phyloP scores from a whole-genome alignment of 2,888 invertebrate genomes.

The Cephus nigrinus region DNA sequence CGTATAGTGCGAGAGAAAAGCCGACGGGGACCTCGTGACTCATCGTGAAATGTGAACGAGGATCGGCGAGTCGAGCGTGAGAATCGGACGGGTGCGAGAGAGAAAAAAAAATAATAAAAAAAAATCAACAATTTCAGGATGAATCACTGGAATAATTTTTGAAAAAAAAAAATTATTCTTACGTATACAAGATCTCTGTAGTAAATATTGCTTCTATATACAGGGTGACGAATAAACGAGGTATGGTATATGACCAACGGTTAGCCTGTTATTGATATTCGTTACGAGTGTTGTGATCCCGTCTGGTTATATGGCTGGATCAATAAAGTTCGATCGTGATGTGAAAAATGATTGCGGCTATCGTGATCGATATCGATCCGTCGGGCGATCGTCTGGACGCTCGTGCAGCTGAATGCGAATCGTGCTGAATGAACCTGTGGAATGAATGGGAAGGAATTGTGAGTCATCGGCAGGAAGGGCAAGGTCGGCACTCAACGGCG shows the following conservation, averaged over 20 bases:
- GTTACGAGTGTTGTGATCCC: background rate
- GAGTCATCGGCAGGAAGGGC: conserved; percentile 47
- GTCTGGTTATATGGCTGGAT: background rate
- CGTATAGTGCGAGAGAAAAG: background rate
- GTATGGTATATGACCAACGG: no score
- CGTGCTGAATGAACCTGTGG: conserved; percentile 1
- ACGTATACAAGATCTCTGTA: background rate
- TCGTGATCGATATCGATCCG: background rate
- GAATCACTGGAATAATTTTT: background rate
- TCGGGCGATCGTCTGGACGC: background rate
- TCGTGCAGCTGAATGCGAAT: background rate
- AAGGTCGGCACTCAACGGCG: conserved; percentile 27
- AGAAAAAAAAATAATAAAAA: no score
- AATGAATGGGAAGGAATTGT: conserved; percentile 36
- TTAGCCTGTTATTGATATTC: background rate
- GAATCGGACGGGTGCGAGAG: background rate
- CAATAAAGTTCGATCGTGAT: background rate
- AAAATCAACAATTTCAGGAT: background rate
- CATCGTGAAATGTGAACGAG: background rate
- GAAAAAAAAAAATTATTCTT: background rate
- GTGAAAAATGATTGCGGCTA: background rate
- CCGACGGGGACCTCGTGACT: background rate
- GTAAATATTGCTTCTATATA: background rate
- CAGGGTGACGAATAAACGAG: no score
- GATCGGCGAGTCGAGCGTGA: background rate